phyloP scores from a whole-genome alignment of 1,140 invertebrate genomes.

The Sycophila sp. region DNA sequence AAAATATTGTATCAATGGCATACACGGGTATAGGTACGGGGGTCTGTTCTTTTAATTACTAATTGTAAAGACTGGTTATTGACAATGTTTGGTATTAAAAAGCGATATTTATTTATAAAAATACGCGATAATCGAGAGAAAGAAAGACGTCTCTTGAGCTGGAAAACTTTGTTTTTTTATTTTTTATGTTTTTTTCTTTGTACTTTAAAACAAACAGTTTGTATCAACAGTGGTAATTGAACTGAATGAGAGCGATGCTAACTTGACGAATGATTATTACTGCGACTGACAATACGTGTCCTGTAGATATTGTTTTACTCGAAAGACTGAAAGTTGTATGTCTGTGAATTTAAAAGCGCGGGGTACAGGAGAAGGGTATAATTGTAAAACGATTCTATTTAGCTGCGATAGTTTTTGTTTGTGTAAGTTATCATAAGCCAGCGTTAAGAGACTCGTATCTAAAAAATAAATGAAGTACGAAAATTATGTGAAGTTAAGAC shows the following conservation, averaged over 20 bases:
- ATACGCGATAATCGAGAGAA: slow-evolving; percentile 3
- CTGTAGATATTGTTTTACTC: slow-evolving; percentile 60
- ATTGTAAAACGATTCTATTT: slow-evolving; percentile 33
- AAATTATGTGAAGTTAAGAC: slow-evolving; percentile 23
- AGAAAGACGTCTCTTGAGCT: slow-evolving; percentile 1
- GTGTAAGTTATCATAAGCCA: slow-evolving; percentile 36
- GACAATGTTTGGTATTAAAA: slow-evolving; percentile 34
- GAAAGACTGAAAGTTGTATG: slow-evolving; percentile 56
- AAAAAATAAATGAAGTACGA: slow-evolving; percentile 14
- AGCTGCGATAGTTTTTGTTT: slow-evolving; percentile 38
- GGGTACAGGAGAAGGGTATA: neutral
- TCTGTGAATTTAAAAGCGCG: slow-evolving; percentile 33
- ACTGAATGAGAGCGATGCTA: slow-evolving; percentile 29
- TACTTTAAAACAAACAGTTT: slow-evolving; percentile 22
- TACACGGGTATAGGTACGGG: slow-evolving; percentile 22
- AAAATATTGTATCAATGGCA: slow-evolving; percentile 31
- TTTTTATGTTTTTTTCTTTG: slow-evolving; percentile 16
- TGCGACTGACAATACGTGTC: slow-evolving; percentile 57
- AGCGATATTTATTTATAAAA: slow-evolving; percentile 32
- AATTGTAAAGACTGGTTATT: slow-evolving; percentile 32
- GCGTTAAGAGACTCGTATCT: neutral
- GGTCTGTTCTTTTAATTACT: slow-evolving; percentile 33
- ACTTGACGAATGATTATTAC: slow-evolving; percentile 45
- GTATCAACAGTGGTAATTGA: slow-evolving; percentile 29
- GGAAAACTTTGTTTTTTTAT: slow-evolving; percentile 15